Conservation (phyloP, 2,797 vertebrate genomes). For the Melanotaenia boesemani region DNA sequence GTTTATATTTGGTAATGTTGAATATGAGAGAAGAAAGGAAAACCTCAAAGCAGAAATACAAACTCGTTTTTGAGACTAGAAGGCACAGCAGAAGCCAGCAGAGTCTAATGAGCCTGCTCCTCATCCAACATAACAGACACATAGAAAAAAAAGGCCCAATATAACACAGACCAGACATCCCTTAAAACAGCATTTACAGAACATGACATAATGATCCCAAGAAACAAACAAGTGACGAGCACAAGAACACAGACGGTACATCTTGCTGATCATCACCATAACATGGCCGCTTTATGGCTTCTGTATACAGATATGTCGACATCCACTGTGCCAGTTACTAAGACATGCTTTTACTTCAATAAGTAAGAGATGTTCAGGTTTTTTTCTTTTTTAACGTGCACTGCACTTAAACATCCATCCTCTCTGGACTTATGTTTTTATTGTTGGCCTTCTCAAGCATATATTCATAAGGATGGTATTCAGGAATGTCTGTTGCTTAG, state of each 20-base stretch:
- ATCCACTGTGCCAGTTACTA: conserved; percentile 58
- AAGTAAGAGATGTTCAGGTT: conserved; percentile 68
- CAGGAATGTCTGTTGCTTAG: conserved; percentile 68
- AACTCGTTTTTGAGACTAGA: conserved; percentile 59
- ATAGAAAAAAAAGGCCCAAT: conserved; percentile 29
- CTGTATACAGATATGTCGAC: conserved; percentile 61
- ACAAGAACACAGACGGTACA: conserved; percentile 69
- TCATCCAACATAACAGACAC: conserved; percentile 53
- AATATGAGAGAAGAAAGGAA: conserved; percentile 67
- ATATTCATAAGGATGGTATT: conserved; percentile 44
- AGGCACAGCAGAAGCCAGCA: conserved; percentile 76
- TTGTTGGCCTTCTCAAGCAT: conserved; percentile 79
- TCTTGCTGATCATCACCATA: conserved; percentile 38
- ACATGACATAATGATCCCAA: conserved; percentile 47
- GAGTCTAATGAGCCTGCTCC: conserved; percentile 70
- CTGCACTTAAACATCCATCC: conserved; percentile 34
- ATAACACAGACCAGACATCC: conserved; percentile 48
- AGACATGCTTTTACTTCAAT: conserved; percentile 80
- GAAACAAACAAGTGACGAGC: conserved; percentile 60
- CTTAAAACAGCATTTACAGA: conserved; percentile 63
- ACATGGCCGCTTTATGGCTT: conserved; percentile 57
- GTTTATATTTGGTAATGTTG: conserved; percentile 75
- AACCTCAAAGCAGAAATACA: conserved; percentile 65
- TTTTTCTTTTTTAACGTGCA: conserved; percentile 55
- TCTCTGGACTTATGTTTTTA: conserved; percentile 35